Conservation (phyloP, 1,140 invertebrate species). For the Brachionus rotundiformis region DNA sequence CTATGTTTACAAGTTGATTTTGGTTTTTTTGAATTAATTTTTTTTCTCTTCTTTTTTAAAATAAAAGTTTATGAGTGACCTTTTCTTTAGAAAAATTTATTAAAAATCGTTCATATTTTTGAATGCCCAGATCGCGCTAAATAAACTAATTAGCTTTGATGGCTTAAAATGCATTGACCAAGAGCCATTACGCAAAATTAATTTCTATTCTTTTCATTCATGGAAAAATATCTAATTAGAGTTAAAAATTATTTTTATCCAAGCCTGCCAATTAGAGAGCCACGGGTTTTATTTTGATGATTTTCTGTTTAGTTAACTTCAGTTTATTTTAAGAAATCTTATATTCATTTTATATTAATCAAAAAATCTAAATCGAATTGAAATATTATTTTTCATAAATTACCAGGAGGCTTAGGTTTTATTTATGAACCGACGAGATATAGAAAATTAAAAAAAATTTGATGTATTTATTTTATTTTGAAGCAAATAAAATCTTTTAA, state of each 20-base stretch:
- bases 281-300: not conserved
- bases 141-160: not conserved
- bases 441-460: not conserved
- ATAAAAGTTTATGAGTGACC: not conserved
- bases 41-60: not conserved
- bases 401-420: not conserved
- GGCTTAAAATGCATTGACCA: not conserved
- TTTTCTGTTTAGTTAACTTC: not conserved
- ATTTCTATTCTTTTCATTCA: too few species aligned
- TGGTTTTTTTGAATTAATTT: not conserved
- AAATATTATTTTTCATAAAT: slow-evolving; percentile 12
- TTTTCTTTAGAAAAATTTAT: not conserved
- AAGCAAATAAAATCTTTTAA: not conserved
- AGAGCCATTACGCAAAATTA: not conserved
- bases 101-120: not conserved
- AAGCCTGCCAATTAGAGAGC: not conserved
- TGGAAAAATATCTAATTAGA: not conserved
- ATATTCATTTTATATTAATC: not conserved
- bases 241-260: not conserved
- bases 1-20: not conserved
- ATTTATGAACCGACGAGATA: not conserved
- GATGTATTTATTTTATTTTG: not conserved
- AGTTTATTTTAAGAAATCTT: not conserved
- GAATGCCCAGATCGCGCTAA: not conserved
- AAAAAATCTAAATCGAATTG: not conserved